Evolutionary conservation across 2,888 invertebrate genomes (phyloP), one percentile per base, ranked within the genome.

Genomic region (Candidula unifasciata): DNA sequence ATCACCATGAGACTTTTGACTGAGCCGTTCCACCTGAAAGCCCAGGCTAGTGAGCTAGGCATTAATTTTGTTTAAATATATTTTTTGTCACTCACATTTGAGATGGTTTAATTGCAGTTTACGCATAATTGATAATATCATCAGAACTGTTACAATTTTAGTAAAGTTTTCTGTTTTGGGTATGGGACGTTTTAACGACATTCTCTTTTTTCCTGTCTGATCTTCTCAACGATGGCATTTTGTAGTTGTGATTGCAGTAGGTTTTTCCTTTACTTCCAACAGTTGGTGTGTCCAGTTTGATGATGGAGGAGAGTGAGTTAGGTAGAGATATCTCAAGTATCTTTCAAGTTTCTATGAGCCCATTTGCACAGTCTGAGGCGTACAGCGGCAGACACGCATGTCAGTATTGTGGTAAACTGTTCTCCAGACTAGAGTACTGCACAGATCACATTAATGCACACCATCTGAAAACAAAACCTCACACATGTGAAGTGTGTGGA

Each of bases 361-460:
- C 37, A 44, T 73, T 73, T 6, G 27, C 52, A 52, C 73, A 74
- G 54, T 74, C 74, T 54, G 74, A 74, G 16, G 30, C 78, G 21
- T 35, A 78, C 66, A 64, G 64, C 30, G 44, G 66, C 78, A 60
- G 64, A 66, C 78, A 78, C 27, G n/a, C 66, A 27, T 78, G 78
- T 18, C 78, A 60, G 33, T 78, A 78, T 66, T 78, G 78, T 78
- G 78, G 78, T 33, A 78, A 66, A 37, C 37, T 21, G 37, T 78
- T 78, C 66, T 78, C 21, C 66, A 78, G 78, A 37, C 64, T 37
- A 35, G 64, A 78, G 64, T 78, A 78, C 24, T 66, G 78, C 66
- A 66, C 66, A n/a, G 78, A 78, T 64, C 78, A 78, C 52, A 78
- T 78, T 30, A 78, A 78, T 24, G 66, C 78, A 1, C 78, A 78